Evolutionary conservation across 37 sponge, comb jelly and placozoan genomes (phyloP), one percentile per base, ranked within the genome.

Genomic region (Geodia barretti): DNA sequence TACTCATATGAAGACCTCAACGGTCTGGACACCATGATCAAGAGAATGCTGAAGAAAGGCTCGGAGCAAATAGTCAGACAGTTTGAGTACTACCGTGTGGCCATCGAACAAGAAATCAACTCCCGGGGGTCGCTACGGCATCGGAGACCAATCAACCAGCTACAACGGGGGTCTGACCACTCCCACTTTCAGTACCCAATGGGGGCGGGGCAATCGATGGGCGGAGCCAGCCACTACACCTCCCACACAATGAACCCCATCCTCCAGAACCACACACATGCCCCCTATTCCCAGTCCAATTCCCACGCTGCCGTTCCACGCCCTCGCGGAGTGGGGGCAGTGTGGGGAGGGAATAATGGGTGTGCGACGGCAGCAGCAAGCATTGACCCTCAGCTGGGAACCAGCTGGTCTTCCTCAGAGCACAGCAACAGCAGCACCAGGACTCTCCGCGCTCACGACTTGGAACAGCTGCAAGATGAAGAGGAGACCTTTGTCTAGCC

Each of bases 41-140:
- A 83, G 54, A 70, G 92, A 39, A 88, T 97, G 73, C 79, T 87
- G 42, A 97, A 91, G 90, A 91, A 97, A 74, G 94, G 81, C 9
- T 82, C 83, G 31, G 92, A 93, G 68, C 89, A 91, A 28, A 54
- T 93, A 11, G 84, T 97, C 47, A 91, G 83, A 64, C 68, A 83
- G 20, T 88, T 74, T 26, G 97, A 97, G 76, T 89, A 94, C 78
- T 84, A 90, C 41, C 62, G 89, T 11, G 85, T 88, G 9, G 82
- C 88, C 1, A 36, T 94, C 0, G 83, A 80, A 39, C 83, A 90
- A 59, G 95, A 89, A 68, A 21, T 74, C 0, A 88, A 94, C 28
- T 47, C 54, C 54, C 7, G 54, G 14, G 54, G 54, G 14, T 17
- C 54, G 7, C 54, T 47, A 14, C 7, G 54, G 54, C 54, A 47